These are phyloP conservation scores for Montipora capitata DNA, from an alignment of 92 coral and sea anemone species.

Conservation along the genomic window DNA sequence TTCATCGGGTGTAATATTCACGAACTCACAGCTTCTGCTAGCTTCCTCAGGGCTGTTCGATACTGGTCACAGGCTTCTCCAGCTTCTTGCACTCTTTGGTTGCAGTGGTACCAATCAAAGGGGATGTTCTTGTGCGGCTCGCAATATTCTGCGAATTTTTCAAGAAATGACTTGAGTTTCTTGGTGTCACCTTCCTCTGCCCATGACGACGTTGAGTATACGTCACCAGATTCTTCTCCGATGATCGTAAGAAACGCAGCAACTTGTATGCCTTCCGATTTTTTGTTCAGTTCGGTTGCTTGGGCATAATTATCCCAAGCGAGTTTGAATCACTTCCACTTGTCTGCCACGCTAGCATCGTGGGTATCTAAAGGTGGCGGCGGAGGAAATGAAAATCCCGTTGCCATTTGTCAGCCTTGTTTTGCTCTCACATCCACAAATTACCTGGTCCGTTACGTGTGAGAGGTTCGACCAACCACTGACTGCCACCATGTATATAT, in stretches of 20 bases:
- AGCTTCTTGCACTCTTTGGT: background rate
- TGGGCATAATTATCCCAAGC: background rate
- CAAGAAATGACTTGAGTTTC: background rate
- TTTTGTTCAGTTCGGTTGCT: background rate
- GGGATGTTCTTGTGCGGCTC: background rate
- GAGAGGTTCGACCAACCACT: background rate
- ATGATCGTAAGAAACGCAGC: background rate
- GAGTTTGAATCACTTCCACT: background rate
- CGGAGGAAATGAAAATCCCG: background rate
- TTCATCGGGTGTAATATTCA: slow-evolving; percentile 64
- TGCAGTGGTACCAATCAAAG: background rate
- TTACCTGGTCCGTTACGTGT: background rate
- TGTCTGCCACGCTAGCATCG: background rate
- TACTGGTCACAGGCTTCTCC: background rate
- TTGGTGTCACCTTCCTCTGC: background rate
- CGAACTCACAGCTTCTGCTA: background rate
- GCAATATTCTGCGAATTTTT: background rate
- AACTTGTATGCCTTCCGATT: background rate
- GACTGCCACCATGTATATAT: background rate
- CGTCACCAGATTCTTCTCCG: background rate
- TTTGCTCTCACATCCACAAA: background rate
- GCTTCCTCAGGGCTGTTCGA: background rate
- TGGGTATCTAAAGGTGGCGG: background rate
- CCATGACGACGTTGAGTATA: background rate
- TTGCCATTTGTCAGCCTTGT: background rate